A percentile compares a stretch with the other conserved stretches of the same genome.
phyloP scores from a whole-genome alignment of 2,797 vertebrate species.

The Gorsachius magnificus region DNA sequence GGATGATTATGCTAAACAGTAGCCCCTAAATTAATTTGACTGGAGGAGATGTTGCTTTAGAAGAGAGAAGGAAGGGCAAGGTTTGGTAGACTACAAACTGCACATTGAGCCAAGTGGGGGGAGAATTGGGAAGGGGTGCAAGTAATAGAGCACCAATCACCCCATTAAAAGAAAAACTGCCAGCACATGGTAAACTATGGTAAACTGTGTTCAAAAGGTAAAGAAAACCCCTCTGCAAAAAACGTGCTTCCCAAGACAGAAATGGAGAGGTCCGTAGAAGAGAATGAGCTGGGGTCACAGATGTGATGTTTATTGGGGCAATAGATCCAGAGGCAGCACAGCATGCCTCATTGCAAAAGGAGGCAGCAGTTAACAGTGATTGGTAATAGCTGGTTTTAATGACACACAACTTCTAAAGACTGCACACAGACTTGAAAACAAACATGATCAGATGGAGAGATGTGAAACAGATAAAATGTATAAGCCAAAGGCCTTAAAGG shows the following conservation, averaged over 20 bases:
- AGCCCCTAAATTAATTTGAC: neutral
- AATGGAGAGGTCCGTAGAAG: neutral
- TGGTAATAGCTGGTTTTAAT: conserved; percentile 12
- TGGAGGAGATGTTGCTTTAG: neutral
- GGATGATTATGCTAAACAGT: neutral
- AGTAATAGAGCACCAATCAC: neutral
- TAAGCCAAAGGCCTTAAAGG: neutral
- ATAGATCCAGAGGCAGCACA: conserved; percentile 57
- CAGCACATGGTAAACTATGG: neutral
- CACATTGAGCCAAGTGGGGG: neutral
- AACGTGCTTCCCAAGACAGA: neutral
- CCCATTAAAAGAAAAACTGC: neutral
- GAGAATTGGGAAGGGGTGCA: neutral
- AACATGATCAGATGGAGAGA: neutral
- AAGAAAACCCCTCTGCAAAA: conserved; percentile 17
- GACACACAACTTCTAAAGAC: neutral
- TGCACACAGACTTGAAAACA: conserved; percentile 25
- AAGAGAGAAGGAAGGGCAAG: neutral
- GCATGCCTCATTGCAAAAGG: conserved; percentile 52
- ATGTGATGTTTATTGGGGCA: conserved; percentile 67
- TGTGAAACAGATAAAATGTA: neutral
- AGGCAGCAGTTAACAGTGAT: conserved; percentile 34
- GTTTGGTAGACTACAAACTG: neutral
- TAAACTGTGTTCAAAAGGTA: conserved; percentile 3
- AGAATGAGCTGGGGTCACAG: conserved; percentile 49